Percentiles rank a stretch among this genome's conserved stretches.
Conservation (phyloP, 2,888 invertebrate species). For the Clivina fossor region DNA sequence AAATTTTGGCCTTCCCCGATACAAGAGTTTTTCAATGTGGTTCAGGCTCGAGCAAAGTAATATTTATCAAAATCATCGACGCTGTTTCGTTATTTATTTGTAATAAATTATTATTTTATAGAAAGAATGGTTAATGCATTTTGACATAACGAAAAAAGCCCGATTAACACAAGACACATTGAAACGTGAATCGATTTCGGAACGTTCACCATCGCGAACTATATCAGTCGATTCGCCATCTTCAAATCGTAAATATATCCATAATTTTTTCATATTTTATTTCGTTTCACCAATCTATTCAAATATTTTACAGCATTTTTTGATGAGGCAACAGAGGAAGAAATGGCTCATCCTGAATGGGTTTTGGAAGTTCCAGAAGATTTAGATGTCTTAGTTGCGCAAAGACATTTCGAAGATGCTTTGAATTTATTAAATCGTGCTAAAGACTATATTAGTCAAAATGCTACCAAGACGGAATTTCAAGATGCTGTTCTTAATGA, state of each 20-base stretch:
- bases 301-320: conserved; percentile 42
- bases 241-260: conserved; percentile 50
- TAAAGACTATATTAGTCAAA: conserved; percentile 56
- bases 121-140: conserved; percentile 92
- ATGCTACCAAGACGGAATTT: conserved; percentile 47
- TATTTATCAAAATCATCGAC: too few relatives aligned
- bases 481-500: conserved; percentile 54
- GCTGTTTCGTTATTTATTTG: conserved; percentile 1
- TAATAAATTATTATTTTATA: conserved; percentile 48
- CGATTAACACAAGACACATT: conserved; percentile 66
- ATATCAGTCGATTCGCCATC: conserved; percentile 54
- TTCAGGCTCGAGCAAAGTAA: conserved; percentile 61
- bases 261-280: conserved; percentile 10
- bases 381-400: conserved; percentile 91
- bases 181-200: conserved; percentile 49
- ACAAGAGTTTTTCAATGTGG: conserved; percentile 90
- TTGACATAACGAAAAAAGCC: conserved; percentile 86
- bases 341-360: conserved; percentile 74
- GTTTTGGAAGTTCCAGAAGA: conserved; percentile 89
- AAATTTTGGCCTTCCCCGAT: conserved; percentile 91
- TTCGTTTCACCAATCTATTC: conserved; percentile 14
- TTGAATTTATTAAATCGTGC: conserved; percentile 76
- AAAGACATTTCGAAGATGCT: conserved; percentile 93
- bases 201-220: conserved; percentile 54
- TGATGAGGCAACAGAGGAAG: conserved; percentile 51